Conservation (phyloP, 2,113 vertebrate genomes). For the Ranitomeya imitator region DNA sequence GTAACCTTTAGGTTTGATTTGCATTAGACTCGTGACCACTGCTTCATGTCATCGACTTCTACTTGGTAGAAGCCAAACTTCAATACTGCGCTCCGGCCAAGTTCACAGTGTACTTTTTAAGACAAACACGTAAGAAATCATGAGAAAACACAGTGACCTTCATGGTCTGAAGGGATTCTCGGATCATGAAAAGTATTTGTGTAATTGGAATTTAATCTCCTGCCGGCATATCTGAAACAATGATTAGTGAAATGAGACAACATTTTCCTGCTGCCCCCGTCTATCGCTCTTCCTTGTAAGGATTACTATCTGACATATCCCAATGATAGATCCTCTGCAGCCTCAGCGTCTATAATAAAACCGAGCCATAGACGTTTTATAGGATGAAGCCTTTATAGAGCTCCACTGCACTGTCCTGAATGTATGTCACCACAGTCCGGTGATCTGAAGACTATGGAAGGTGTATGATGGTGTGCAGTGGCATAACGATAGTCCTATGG, state of each 20-base stretch:
- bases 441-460: not conserved
- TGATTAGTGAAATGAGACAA: slow-evolving; percentile 61
- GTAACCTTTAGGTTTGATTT: too few relatives aligned
- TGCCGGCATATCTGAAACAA: slow-evolving; percentile 64
- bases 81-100: slow-evolving; percentile 63
- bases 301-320: not conserved
- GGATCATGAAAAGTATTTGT: slow-evolving; percentile 64
- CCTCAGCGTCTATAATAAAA: not conserved
- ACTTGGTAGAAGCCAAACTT: not conserved
- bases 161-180: slow-evolving; percentile 70
- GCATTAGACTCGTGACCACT: not conserved
- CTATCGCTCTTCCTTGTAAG: slow-evolving; percentile 9
- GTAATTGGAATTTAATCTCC: slow-evolving; percentile 68
- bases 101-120: slow-evolving; percentile 79
- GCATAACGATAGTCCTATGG: too few relatives aligned
- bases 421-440: not conserved
- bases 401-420: not conserved
- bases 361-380: not conserved
- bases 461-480: not conserved
- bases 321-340: not conserved
- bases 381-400: not conserved
- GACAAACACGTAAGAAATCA: slow-evolving; percentile 71
- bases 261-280: not conserved
- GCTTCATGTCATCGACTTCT: not conserved
- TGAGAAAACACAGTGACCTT: slow-evolving; percentile 76